These are phyloP conservation scores for Pachyramphus minor DNA, from an alignment of 2,113 vertebrate species.

Conservation along the genomic window DNA sequence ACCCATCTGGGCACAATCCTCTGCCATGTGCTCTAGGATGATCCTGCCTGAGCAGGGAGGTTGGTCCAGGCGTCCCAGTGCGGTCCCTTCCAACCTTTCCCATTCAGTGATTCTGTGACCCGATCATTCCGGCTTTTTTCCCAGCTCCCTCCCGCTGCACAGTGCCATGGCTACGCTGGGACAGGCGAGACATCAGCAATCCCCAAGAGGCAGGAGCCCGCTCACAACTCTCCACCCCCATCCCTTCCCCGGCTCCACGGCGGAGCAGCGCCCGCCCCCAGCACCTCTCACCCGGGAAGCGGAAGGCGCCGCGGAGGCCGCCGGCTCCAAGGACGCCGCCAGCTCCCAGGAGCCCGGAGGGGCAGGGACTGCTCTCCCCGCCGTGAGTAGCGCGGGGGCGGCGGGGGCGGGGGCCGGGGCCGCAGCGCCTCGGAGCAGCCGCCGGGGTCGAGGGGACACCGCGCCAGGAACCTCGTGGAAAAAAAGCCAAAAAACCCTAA, in stretches of 20 bases:
- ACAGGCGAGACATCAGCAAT: rapidly evolving
- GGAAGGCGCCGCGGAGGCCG: not conserved
- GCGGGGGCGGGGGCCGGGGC: no score
- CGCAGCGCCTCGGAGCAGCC: not conserved
- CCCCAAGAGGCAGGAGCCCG: rapidly evolving
- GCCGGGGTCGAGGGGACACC: not conserved
- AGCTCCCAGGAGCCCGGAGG: rapidly evolving
- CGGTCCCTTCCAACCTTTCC: not conserved
- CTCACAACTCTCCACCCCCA: rapidly evolving
- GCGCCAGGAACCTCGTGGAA: not conserved
- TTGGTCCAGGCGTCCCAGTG: not conserved
- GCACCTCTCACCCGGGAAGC: constrained; percentile 21
- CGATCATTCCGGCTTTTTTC: rapidly evolving
- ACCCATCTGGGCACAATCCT: not conserved
- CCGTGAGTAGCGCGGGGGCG: not conserved
- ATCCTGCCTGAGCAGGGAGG: not conserved
- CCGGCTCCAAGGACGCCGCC: not conserved
- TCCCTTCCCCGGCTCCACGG: rapidly evolving
- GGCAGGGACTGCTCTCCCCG: rapidly evolving
- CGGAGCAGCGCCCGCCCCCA: not conserved
- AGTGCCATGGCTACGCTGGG: rapidly evolving
- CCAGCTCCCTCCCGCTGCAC: not conserved
- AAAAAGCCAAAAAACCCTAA: not conserved
- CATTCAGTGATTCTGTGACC: not conserved
- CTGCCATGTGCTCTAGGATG: not conserved